Conservation (phyloP, 2,113 vertebrate genomes). For the Thymallus thymallus region DNA sequence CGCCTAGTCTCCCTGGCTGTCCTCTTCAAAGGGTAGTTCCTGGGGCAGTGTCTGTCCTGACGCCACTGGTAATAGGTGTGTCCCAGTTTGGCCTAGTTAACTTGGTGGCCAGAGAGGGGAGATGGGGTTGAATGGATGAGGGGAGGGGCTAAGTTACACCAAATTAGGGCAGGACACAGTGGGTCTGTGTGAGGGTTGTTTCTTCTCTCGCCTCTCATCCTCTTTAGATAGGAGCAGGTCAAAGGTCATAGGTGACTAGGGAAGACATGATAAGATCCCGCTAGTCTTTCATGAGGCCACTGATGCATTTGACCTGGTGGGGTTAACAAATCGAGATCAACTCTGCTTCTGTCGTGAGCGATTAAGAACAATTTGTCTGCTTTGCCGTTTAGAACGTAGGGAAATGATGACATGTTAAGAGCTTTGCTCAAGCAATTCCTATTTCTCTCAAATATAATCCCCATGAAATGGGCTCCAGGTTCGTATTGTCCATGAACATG, state of each 20-base stretch:
- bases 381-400: background rate
- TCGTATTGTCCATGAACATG: background rate
- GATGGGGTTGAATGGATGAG: background rate
- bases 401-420: background rate
- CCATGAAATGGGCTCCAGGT: background rate
- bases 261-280: constrained; percentile 43
- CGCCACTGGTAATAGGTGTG: constrained; percentile 60
- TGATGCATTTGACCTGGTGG: background rate
- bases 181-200: constrained; percentile 12
- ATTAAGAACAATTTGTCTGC: background rate
- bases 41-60: constrained; percentile 45
- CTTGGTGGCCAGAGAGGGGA: constrained; percentile 11
- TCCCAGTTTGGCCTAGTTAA: constrained; percentile 63
- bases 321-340: constrained; percentile 2
- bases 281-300: background rate
- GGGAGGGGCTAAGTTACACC: background rate
- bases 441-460: too few relatives aligned
- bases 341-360: background rate
- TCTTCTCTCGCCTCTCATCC: constrained; percentile 22
- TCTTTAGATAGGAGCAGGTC: constrained; percentile 33
- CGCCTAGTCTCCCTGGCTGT: constrained; percentile 31
- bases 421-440: too few relatives aligned
- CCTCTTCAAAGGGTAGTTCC: constrained; percentile 55
- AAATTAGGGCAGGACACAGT: background rate
- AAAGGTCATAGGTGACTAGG: background rate